These are phyloP conservation scores for Macrobrachium nipponense DNA, from an alignment of 1,140 invertebrate species.

Conservation along the genomic window DNA sequence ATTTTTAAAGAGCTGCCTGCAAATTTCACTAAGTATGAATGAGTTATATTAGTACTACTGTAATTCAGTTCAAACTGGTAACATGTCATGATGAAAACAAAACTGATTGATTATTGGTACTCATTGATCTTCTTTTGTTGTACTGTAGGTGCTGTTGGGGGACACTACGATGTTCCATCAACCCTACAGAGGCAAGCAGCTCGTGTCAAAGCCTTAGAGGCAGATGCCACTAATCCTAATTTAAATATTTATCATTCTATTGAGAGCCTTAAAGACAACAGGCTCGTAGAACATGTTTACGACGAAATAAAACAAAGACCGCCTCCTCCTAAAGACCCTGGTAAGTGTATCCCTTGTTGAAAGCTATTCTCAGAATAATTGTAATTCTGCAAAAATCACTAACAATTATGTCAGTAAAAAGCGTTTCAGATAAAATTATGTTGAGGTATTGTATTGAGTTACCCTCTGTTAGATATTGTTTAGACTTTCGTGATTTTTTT, in stretches of 20 bases:
- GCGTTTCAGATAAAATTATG: background rate
- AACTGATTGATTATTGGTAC: background rate
- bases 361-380: no score
- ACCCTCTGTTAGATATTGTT: background rate
- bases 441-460: slow-evolving; percentile 9
- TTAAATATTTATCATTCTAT: slow-evolving; percentile 85
- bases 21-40: no score
- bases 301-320: slow-evolving; percentile 89
- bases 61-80: no score
- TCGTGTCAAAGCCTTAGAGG: slow-evolving; percentile 71
- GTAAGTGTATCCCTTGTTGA: slow-evolving; percentile 57
- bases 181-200: slow-evolving; percentile 51
- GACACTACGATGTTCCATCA: slow-evolving; percentile 62
- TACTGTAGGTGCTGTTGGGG: slow-evolving; percentile 54
- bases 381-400: no score
- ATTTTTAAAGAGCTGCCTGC: no score
- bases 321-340: slow-evolving; percentile 65
- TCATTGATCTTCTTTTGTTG: slow-evolving; percentile 6
- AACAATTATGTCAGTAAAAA: background rate
- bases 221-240: slow-evolving; percentile 87
- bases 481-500: background rate
- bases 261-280: slow-evolving; percentile 74
- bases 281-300: slow-evolving; percentile 82
- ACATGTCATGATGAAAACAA: background rate
- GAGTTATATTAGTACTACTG: no score